Percentiles rank a stretch among this genome's conserved stretches.
Conservation (phyloP, 1,140 invertebrate genomes). For the Luehdorfia chinensis region DNA sequence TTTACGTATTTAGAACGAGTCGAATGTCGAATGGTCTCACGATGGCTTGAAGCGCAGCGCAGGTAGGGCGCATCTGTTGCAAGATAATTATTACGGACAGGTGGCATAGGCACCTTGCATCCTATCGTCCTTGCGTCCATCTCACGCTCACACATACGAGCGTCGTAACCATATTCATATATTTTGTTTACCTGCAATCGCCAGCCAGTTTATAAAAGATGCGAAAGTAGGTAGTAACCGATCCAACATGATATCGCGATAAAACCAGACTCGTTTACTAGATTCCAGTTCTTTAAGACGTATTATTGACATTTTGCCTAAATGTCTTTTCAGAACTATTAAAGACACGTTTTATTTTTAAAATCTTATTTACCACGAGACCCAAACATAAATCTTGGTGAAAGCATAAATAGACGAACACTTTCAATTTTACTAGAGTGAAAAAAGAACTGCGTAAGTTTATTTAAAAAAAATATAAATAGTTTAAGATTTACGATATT, state of each 20-base stretch:
- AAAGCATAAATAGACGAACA: too few relatives aligned
- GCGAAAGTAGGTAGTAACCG: conserved; percentile 1
- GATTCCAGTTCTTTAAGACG: too few relatives aligned
- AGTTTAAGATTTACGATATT: conserved; percentile 3
- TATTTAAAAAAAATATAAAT: neutral
- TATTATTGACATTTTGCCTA: too few relatives aligned
- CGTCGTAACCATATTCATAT: neutral
- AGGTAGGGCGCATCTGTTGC: conserved; percentile 66
- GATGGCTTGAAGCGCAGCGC: conserved; percentile 25
- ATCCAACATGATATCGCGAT: conserved; percentile 1
- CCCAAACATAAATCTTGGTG: too few relatives aligned
- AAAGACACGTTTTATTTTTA: too few relatives aligned
- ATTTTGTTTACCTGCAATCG: neutral
- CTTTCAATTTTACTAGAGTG: too few relatives aligned
- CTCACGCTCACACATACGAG: conserved; percentile 21
- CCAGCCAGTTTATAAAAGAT: neutral
- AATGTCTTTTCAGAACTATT: too few relatives aligned
- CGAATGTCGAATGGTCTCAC: conserved; percentile 1
- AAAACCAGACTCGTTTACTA: too few relatives aligned
- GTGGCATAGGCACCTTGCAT: conserved; percentile 65
- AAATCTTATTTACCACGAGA: too few relatives aligned
- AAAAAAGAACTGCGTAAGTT: too few relatives aligned
- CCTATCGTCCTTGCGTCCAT: conserved; percentile 39
- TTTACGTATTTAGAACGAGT: too few relatives aligned
- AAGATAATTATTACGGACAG: conserved; percentile 65